Base-by-base conservation (phyloP, 2,797 vertebrate species). In the Halcyon leucocephala region DNA sequence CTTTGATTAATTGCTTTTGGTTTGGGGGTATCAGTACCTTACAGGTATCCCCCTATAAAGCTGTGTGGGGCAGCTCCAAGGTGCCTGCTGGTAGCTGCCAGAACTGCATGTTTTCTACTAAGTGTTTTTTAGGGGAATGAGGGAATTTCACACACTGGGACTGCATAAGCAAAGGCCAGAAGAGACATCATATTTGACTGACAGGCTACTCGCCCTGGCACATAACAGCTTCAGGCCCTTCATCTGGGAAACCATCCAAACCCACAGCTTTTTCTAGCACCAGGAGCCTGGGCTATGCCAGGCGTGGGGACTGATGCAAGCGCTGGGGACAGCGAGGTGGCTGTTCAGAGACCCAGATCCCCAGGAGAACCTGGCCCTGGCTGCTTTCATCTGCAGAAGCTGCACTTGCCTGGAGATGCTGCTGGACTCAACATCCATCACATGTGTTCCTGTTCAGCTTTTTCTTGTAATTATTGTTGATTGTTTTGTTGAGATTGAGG, bases 91-190 rank as follows among this genome's bases (percentile, higher is more conserved):
- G 16, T 44, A 73, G 26, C 49, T 51, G 49, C 49, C 26, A 17
- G 49, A 51, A 51, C 26, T 26, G 25, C 15, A 16, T 28, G 26
- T 28, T 51, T 51, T 28, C 26, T 51, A 17, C 26, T 51, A 51
- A 51, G 17, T 28, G 28, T 10, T 66, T 72, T 77, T 42, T 14
- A 44, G 48, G 12, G 31, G 15, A 6, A 9, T 51, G 25, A 60
- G 29, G n/a, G n/a, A 70, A 44, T 52, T 81, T 58, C 19, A 17
- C 0, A 0, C 0, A 0, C 39, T 54, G 37, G 16, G 22, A 49
- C 54, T 52, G 29, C 29, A 21, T n/a, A 54, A 62, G 35, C n/a
- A 33, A 70, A 77, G 33, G 58, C n/a, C 7, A 58, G 44, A 72
- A n/a, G 31, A 19, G 33, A 37, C 9, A 5, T 28, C 21, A 0